Base-by-base conservation (phyloP, 2,888 invertebrate genomes). In the Apeira syringaria region DNA sequence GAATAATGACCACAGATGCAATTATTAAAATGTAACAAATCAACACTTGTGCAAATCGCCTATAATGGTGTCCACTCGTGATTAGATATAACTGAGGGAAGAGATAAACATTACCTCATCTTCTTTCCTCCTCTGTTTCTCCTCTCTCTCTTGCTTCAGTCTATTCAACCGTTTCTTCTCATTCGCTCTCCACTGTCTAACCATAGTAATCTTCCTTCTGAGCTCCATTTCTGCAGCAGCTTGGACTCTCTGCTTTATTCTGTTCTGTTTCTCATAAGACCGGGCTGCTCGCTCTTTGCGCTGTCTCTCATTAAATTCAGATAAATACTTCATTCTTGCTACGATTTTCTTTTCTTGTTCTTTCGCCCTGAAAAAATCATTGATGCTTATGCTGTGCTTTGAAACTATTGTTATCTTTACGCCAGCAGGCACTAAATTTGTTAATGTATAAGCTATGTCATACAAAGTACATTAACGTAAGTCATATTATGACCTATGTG, bases 191-290 rank as follows among this genome's bases (percentile, higher is more conserved):
- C 89, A 89, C 51, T 74, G 76, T 1, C 88, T 69, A 34, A 89
- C 68, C 89, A 87, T 86, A 0, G 80, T 83, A 40, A 89, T 89
- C 58, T 87, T 88, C 17, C 89, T 61, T 5, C 86, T 58, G 1
- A 88, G 61, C 47, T 89, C 89, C 74, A 89, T 70, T 49, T 89
- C 89, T 0, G 78, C 81, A 0, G 89, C 89, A 0, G 86, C 82
- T 27, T 82, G 79, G 0, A 89, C 84, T 28, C 89, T 68, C 53
- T 88, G 87, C 42, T 79, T 85, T 45, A 88, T 87, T 20, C 76
- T 64, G 36, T 68, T 79, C 46, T 83, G 61, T 47, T 80, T 86
- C 29, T 87, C 88, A 1, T 37, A 48, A 0, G 78, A 80, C 4
- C 61, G 64, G 0, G 64, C 54, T 0, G 78, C 79, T 6, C 86